These are phyloP conservation scores for Pollenia angustigena DNA, from an alignment of 2,888 invertebrate genomes.

Conservation along the genomic window DNA sequence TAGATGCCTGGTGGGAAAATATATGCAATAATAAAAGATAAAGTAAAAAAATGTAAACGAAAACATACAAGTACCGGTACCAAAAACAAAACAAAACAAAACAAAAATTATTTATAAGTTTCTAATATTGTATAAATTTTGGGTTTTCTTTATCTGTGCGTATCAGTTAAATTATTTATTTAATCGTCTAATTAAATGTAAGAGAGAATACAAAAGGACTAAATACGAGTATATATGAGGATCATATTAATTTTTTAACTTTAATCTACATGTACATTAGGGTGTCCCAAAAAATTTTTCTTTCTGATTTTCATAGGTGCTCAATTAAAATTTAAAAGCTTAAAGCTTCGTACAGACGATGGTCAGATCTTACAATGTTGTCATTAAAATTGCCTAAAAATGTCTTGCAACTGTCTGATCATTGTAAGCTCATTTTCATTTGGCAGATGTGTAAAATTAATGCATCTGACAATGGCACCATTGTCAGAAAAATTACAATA, in stretches of 20 bases:
- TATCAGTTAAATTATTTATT: slow-evolving; percentile 69
- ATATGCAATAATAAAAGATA: slow-evolving; percentile 49
- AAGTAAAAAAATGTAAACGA: slow-evolving; percentile 29
- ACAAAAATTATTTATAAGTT: slow-evolving; percentile 34
- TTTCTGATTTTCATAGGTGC: too few relatives aligned
- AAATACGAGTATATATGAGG: slow-evolving; percentile 8
- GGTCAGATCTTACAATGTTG: too few relatives aligned
- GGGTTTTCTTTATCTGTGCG: slow-evolving; percentile 52
- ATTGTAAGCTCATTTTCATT: too few relatives aligned
- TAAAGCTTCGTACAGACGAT: too few relatives aligned
- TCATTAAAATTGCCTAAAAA: too few relatives aligned
- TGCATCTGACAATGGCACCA: too few relatives aligned
- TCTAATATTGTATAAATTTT: slow-evolving; percentile 9
- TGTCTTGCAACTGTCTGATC: too few relatives aligned
- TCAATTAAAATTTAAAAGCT: too few relatives aligned
- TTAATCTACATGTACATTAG: slow-evolving; percentile 38
- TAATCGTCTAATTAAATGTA: slow-evolving; percentile 68
- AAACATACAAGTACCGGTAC: slow-evolving; percentile 65
- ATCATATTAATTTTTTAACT: slow-evolving; percentile 26
- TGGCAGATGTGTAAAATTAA: too few relatives aligned
- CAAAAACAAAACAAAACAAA: slow-evolving; percentile 41
- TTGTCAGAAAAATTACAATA: too few relatives aligned
- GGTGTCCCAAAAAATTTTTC: too few relatives aligned
- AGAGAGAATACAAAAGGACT: slow-evolving; percentile 61
- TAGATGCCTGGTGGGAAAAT: slow-evolving; percentile 67